Percentiles rank a stretch among this genome's conserved stretches.
Evolutionary conservation across 2,113 vertebrate genomes (phyloP).

Genomic region (Symphodus melops): DNA sequence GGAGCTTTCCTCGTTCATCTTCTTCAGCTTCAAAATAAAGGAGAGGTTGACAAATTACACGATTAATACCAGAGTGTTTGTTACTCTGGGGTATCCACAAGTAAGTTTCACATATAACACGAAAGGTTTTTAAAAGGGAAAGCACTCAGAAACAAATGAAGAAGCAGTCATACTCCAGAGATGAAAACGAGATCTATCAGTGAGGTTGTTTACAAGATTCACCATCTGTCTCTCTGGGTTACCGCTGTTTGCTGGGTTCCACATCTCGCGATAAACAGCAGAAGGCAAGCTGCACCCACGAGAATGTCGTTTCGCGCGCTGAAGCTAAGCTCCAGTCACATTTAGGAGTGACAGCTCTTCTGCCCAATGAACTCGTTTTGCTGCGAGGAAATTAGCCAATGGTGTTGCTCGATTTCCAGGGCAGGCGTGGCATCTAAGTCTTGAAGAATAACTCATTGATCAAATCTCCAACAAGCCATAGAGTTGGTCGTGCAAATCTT

Average conservation of each 20-base stretch:
- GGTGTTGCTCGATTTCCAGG: not conserved
- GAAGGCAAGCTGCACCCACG: constrained; percentile 73
- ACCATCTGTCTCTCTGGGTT: constrained; percentile 44
- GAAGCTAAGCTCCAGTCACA: constrained; percentile 77
- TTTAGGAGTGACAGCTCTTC: constrained; percentile 41
- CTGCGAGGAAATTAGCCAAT: constrained; percentile 57
- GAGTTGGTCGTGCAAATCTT: constrained; percentile 56
- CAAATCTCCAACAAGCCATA: constrained; percentile 63
- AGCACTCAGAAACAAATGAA: not conserved
- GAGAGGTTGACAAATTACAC: too few species aligned
- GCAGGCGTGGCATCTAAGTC: constrained; percentile 80
- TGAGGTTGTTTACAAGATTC: constrained; percentile 58
- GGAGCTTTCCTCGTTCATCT: too few species aligned
- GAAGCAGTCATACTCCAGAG: not conserved
- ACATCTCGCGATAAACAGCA: constrained; percentile 75
- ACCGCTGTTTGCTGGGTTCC: constrained; percentile 5
- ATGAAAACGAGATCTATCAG: not conserved
- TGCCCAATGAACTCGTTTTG: constrained; percentile 45
- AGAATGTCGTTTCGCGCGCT: constrained; percentile 86
- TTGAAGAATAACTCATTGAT: constrained; percentile 86
- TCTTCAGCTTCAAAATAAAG: too few species aligned
- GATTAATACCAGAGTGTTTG: too few species aligned
- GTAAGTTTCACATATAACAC: not conserved
- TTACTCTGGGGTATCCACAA: not conserved
- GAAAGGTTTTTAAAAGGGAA: not conserved